Percentiles rank a stretch among this genome's conserved stretches.
Evolutionary conservation across 2,888 invertebrate species (phyloP).

Genomic region (Bugulina stolonifera): DNA sequence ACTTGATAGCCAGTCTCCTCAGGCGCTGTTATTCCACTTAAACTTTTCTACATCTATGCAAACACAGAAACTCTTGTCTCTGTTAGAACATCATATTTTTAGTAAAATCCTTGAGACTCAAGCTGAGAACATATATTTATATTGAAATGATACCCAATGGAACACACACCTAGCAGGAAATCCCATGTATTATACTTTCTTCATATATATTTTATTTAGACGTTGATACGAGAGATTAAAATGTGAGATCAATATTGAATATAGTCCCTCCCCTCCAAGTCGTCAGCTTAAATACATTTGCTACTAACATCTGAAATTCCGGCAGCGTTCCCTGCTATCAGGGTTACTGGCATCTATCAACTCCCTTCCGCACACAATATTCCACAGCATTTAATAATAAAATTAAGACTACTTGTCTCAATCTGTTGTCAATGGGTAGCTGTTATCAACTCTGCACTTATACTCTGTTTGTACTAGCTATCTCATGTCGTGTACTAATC

Average conservation of each 20-base stretch:
- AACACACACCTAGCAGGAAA: no score
- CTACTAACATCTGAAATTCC: no score
- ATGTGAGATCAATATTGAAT: no score
- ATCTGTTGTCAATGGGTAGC: neutral
- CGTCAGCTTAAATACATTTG: no score
- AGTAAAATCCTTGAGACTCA: neutral
- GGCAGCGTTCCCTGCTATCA: no score
- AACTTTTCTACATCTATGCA: neutral
- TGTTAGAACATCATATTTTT: neutral
- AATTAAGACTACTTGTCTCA: neutral
- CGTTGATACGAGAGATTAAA: no score
- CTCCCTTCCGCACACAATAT: no score
- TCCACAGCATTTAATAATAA: no score
- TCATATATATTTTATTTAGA: no score
- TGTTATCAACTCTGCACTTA: neutral
- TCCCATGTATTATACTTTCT: no score
- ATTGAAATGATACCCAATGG: neutral
- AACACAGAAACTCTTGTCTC: neutral
- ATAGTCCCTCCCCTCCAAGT: no score
- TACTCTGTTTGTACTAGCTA: neutral
- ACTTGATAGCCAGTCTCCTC: neutral
- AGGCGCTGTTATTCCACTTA: neutral
- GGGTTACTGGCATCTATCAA: no score
- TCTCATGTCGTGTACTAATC: neutral
- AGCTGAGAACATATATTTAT: neutral